Evolutionary conservation across 2,113 vertebrate species (phyloP).

Genomic region (Onychostoma macrolepis): DNA sequence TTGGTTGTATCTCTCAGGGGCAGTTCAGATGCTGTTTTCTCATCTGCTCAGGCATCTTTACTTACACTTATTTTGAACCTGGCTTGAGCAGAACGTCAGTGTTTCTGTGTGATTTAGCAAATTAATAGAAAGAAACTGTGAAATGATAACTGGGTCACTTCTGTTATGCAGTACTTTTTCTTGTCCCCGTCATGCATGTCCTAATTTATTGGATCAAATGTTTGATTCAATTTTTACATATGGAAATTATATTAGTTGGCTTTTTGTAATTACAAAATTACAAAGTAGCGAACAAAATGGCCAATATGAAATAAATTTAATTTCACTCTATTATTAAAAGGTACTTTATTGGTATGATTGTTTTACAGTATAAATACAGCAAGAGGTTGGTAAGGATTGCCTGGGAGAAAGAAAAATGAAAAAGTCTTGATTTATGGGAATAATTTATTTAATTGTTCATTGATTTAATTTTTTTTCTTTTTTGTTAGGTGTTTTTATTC

Average conservation of each 20-base stretch:
- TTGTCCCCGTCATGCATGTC: not conserved
- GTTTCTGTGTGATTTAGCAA: conserved; percentile 34
- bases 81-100: conserved; percentile 60
- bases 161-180: conserved; percentile 20
- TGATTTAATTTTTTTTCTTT: not conserved
- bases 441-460: not conserved
- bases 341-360: not conserved
- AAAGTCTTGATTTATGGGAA: not conserved
- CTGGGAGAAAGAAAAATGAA: not conserved
- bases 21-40: conserved; percentile 37
- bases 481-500: not conserved
- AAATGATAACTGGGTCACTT: not conserved
- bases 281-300: not conserved
- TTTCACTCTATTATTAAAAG: not conserved
- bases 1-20: not conserved
- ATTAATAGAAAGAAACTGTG: conserved; percentile 16
- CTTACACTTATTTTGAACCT: conserved; percentile 36
- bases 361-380: not conserved
- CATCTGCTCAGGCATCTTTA: conserved; percentile 21
- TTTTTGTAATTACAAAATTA: not conserved
- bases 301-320: not conserved
- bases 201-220: not conserved
- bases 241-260: not conserved
- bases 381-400: not conserved
- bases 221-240: not conserved